phyloP scores from a whole-genome alignment of 2,113 vertebrate genomes.

The Ailuropoda melanoleuca region DNA sequence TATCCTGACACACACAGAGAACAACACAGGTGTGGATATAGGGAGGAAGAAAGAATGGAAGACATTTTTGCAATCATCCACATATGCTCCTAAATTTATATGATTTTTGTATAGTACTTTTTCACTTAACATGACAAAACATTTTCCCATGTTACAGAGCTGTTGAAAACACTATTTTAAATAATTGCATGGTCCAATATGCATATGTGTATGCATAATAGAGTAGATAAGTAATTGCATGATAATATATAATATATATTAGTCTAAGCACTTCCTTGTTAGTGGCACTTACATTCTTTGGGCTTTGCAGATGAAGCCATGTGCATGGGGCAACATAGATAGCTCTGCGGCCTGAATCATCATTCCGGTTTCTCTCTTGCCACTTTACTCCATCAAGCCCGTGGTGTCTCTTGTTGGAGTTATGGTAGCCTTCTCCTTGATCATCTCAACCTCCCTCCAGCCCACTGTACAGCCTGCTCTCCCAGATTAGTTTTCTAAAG shows the following conservation, averaged over 20 bases:
- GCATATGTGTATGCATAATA: not conserved
- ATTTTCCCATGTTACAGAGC: not conserved
- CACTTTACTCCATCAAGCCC: not conserved
- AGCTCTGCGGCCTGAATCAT: not conserved
- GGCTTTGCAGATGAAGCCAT: not conserved
- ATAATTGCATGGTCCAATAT: not conserved
- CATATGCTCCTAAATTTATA: not conserved
- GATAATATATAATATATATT: not conserved
- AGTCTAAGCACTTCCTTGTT: not conserved
- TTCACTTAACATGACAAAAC: not conserved
- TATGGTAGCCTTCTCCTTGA: not conserved
- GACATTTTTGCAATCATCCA: not conserved
- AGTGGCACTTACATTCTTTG: not conserved
- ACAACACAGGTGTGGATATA: not conserved
- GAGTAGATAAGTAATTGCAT: not conserved
- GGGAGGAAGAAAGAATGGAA: not conserved
- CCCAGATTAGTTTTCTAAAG: not conserved
- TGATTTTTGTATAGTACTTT: not conserved
- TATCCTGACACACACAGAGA: not conserved
- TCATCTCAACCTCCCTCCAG: not conserved
- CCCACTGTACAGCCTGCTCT: not conserved
- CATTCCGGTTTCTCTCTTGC: not conserved
- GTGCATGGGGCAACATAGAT: no score
- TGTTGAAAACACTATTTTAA: not conserved
- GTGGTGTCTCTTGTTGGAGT: not conserved